Base-by-base conservation (phyloP, 2,888 invertebrate species). In the Monochamus alternatus region DNA sequence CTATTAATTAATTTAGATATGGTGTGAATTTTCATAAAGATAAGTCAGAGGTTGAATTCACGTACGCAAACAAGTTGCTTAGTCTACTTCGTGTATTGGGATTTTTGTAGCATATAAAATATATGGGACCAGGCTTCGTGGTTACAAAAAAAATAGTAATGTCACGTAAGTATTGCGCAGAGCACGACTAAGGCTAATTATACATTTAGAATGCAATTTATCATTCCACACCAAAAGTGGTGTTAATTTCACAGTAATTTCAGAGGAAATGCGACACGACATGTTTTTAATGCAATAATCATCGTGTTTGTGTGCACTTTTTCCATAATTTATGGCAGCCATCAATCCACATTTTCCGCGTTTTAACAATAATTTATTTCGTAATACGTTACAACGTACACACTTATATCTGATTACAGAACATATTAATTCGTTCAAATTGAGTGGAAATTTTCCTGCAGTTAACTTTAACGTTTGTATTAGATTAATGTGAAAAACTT, bases 201-300 rank as follows among this genome's bases (percentile, higher is more conserved):
- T 58, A 51, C 62, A 44, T 67, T 68, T 68, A 75, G 63, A 68
- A 52, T 22, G 68, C 32, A 72, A 73, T 73, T 68, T 64, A 63
- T 75, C 72, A 55, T 63, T 31, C 43, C 51, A 22, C 22, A 47
- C 59, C 43, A 38, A 43, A 55, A 59, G 43, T 30, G 55, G 69
- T 62, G 60, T 69, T 69, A 69, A 69, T 69, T 59, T 47, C 43
- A 44, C n/a, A 55, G 55, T 68, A n/a, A 59, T 69, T 51, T 59
- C 69, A 14, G 44, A n/a, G 58, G 22, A 75, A 70, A 74, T 55
- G 30, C 64, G 47, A 66, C 75, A 72, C 76, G 74, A 67, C 60
- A 72, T 60, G 22, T 44, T 74, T 74, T 68, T 65, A 75, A 64
- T 67, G 68, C 69, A 65, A 70, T 77, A 77, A 73, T 77, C 73